Evolutionary conservation across 2,888 invertebrate genomes (phyloP), one percentile per base, ranked within the genome.

Genomic region (Ceraclea dissimilis): DNA sequence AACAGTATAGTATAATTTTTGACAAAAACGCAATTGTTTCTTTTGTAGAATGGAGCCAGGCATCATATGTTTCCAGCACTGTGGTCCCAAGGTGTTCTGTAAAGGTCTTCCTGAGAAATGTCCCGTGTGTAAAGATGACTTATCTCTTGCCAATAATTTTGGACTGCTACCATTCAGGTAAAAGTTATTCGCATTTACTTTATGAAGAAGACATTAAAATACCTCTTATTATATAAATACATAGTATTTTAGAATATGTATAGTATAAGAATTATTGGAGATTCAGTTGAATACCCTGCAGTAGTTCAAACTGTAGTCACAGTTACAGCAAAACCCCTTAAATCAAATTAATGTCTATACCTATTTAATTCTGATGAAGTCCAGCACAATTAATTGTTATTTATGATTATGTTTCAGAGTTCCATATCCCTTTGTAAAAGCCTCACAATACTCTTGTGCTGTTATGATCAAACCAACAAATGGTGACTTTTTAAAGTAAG

Each of bases 41-140:
- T 26, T 26, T 47, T 20, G 10, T 11, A 52, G 19, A 33, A 82
- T 82, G 79, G 88, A 89, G 79, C 86, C 88, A 66, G 87, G 88
- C 67, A 88, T 93, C 69, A 81, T 92, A 70, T 93, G 93, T 78
- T 91, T 92, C 74, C 89, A 91, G 77, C 94, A 94, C 74, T 93
- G 93, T 71, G 83, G 81, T 57, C 80, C 85, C 62, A 85, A 86
- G 75, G 83, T 93, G 64, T 91, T 93, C 75, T 92, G 91, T 70
- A 86, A 88, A 67, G 74, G 77, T 63, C 78, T 93, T 67, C 92
- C 92, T 49, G 80, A 82, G 66, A 72, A 74, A 63, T 94, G 93
- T 70, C 92, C 92, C 55, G 79, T 86, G 64, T 94, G 94, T 72
- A 76, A 80, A 63, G 77, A 78, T 63, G 81, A 83, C 70, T 78